Evolutionary conservation across 2,888 invertebrate genomes (phyloP).

Genomic region (Callinectes sapidus): DNA sequence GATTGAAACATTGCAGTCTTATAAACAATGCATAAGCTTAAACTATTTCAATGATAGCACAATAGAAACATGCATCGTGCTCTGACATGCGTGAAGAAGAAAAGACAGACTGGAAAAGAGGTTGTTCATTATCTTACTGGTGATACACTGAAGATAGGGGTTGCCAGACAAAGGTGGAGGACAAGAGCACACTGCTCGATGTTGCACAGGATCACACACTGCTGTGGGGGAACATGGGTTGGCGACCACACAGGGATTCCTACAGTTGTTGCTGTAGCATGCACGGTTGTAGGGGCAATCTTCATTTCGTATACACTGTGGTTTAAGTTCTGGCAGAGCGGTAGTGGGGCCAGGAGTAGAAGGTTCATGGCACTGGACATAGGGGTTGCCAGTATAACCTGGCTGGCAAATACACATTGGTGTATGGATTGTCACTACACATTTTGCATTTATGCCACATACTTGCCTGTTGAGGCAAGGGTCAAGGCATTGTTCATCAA

Average conservation of each 20-base stretch:
- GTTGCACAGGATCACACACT: slow-evolving; percentile 74
- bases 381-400: slow-evolving; percentile 83
- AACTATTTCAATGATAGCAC: slow-evolving; percentile 59
- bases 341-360: slow-evolving; percentile 67
- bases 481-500: slow-evolving; percentile 66
- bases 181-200: slow-evolving; percentile 73
- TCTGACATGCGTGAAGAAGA: slow-evolving; percentile 61
- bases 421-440: slow-evolving; percentile 76
- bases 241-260: slow-evolving; percentile 74
- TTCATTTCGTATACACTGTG: slow-evolving; percentile 74
- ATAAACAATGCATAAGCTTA: slow-evolving; percentile 59
- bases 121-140: slow-evolving; percentile 81
- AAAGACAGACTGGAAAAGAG: slow-evolving; percentile 41
- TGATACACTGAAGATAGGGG: slow-evolving; percentile 76
- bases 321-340: slow-evolving; percentile 67
- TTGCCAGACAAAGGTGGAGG: slow-evolving; percentile 74
- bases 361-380: slow-evolving; percentile 81
- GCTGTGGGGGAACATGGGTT: slow-evolving; percentile 74
- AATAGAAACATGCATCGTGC: slow-evolving; percentile 68
- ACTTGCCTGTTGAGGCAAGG: slow-evolving; percentile 77
- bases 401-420: slow-evolving; percentile 87
- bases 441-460: slow-evolving; percentile 78
- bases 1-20: slow-evolving; percentile 56
- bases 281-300: slow-evolving; percentile 69
- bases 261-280: slow-evolving; percentile 74